phyloP scores from a whole-genome alignment of 2,797 vertebrate species.

The Nasua narica region DNA sequence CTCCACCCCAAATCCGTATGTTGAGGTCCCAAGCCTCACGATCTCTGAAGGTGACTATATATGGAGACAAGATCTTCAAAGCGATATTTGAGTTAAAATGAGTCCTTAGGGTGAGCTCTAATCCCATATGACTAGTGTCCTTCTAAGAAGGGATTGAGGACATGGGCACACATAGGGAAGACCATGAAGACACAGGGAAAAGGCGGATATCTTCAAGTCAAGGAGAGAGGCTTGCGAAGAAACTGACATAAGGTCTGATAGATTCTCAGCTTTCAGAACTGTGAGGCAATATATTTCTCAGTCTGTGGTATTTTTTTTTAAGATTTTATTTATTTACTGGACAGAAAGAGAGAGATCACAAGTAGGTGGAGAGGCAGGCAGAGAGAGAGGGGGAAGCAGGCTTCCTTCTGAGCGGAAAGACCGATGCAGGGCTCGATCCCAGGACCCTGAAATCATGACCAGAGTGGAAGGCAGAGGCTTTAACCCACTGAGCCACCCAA shows the following conservation, averaged over 20 bases:
- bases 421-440: too few species aligned
- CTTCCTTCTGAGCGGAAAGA: too few species aligned
- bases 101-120: background rate
- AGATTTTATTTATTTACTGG: too few species aligned
- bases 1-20: background rate
- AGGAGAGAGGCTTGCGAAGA: background rate
- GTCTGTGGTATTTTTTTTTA: background rate
- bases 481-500: too few species aligned
- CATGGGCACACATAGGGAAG: background rate
- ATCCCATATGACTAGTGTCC: background rate
- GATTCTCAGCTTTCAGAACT: background rate
- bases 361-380: too few species aligned
- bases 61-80: background rate
- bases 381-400: too few species aligned
- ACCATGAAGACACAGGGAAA: background rate
- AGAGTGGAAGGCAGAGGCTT: too few species aligned
- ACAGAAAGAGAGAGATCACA: too few species aligned
- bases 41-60: background rate
- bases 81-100: background rate
- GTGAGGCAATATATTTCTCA: background rate
- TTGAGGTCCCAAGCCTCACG: background rate
- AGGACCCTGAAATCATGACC: too few species aligned
- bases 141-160: background rate
- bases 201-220: background rate
- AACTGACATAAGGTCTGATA: background rate